Evolutionary conservation across 2,888 invertebrate species (phyloP).

Genomic region (Hypolimnas misippus): DNA sequence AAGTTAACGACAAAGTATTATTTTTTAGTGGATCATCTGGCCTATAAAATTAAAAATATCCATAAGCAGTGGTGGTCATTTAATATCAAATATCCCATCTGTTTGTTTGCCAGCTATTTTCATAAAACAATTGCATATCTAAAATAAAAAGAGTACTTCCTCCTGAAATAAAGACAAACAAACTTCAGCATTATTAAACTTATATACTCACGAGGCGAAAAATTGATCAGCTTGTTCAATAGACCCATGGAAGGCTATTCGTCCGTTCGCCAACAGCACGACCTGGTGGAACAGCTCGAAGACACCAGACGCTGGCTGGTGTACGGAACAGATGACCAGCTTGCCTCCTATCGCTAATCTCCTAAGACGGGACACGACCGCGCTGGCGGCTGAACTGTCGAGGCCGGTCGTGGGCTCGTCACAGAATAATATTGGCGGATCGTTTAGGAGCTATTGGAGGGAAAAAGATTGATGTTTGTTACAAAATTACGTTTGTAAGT

Average conservation of each 20-base stretch:
- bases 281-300: conserved; percentile 93
- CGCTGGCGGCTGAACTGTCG: conserved; percentile 94
- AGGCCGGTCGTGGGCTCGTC: conserved; percentile 97
- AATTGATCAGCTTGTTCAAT: conserved; percentile 87
- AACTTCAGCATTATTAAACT: too few relatives aligned
- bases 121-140: too few relatives aligned
- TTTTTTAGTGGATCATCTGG: too few relatives aligned
- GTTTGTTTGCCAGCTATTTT: too few relatives aligned
- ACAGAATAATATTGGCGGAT: conserved; percentile 95
- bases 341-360: conserved; percentile 87
- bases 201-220: conserved; percentile 86
- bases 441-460: conserved; percentile 88
- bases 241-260: conserved; percentile 91
- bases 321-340: conserved; percentile 93
- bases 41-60: too few relatives aligned
- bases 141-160: too few relatives aligned
- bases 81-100: too few relatives aligned
- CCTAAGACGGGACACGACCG: conserved; percentile 89
- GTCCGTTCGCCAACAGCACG: conserved; percentile 90
- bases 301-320: conserved; percentile 95
- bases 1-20: too few relatives aligned
- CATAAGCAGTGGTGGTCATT: too few relatives aligned
- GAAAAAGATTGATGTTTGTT: background rate
- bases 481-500: too few relatives aligned
- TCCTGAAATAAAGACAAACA: too few relatives aligned